Conservation (phyloP, 35 echinoderm and acorn worm genomes). For the Apostichopus parvimensis region DNA sequence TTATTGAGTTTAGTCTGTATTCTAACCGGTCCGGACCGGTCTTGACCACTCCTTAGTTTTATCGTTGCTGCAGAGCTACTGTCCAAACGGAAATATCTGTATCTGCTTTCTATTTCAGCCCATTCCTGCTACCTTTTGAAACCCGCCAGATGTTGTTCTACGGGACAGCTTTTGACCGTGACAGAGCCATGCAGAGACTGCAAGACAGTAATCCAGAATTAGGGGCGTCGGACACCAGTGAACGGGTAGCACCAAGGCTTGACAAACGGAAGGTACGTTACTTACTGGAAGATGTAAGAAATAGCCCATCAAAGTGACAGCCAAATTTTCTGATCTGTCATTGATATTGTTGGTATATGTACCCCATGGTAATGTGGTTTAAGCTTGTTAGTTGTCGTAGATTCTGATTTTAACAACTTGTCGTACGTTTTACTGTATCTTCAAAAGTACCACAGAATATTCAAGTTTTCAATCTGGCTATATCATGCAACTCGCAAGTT, state of each 20-base stretch:
- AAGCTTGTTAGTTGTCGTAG: too few relatives aligned
- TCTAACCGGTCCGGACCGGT: background rate
- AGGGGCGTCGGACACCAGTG: conserved; percentile 78
- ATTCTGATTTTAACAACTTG: too few relatives aligned
- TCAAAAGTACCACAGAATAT: too few relatives aligned
- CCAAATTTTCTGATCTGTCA: too few relatives aligned
- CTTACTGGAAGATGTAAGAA: background rate
- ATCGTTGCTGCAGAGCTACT: too few relatives aligned
- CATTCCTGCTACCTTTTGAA: conserved; percentile 97
- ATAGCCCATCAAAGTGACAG: too few relatives aligned
- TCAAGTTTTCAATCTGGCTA: too few relatives aligned
- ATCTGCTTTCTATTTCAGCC: conserved; percentile 55
- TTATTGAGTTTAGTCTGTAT: background rate
- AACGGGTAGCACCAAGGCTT: conserved; percentile 92
- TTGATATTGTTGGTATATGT: too few relatives aligned
- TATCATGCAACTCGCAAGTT: too few relatives aligned
- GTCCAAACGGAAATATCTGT: too few relatives aligned
- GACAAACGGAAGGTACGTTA: conserved; percentile 90
- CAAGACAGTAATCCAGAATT: conserved; percentile 97
- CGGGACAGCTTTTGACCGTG: conserved; percentile 94
- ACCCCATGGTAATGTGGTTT: too few relatives aligned
- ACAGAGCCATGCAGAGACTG: conserved; percentile 96
- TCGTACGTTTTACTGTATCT: too few relatives aligned
- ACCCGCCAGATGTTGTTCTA: conserved; percentile 97
- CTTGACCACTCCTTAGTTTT: background rate